phyloP scores from a whole-genome alignment of 2,888 invertebrate species.

The Harpalus rubripes region DNA sequence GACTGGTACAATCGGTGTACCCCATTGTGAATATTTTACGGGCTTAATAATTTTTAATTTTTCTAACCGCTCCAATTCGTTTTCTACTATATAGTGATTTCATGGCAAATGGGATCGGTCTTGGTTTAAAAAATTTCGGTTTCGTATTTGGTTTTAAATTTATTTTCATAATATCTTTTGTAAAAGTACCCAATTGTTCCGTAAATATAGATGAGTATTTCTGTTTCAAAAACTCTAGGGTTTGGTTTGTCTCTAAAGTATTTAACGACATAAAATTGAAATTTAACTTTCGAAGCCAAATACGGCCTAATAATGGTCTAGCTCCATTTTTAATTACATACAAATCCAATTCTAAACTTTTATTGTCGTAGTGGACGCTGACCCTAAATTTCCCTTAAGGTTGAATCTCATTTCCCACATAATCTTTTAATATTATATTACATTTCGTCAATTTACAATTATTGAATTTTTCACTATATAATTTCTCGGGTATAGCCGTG shows the following conservation, averaged over 20 bases:
- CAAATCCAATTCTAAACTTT: not conserved
- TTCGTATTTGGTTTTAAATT: constrained; percentile 13
- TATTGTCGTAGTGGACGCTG: not conserved
- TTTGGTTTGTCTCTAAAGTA: not conserved
- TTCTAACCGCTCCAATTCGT: constrained; percentile 68
- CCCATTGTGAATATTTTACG: constrained; percentile 32
- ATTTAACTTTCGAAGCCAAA: not conserved
- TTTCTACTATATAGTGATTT: constrained; percentile 70
- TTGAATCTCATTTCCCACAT: constrained; percentile 24
- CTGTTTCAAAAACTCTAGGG: not conserved
- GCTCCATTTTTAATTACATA: constrained; percentile 27
- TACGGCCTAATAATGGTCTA: constrained; percentile 6
- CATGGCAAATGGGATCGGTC: constrained; percentile 70
- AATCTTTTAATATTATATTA: constrained; percentile 46
- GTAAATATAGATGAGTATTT: constrained; percentile 8
- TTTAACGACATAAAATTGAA: constrained; percentile 1
- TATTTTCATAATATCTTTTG: not conserved
- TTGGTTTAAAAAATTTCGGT: constrained; percentile 68
- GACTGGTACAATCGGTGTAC: constrained; percentile 10
- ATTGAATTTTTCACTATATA: constrained; percentile 17
- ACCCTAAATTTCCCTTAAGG: constrained; percentile 23
- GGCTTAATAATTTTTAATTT: not conserved
- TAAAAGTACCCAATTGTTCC: constrained; percentile 25
- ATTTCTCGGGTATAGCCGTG: constrained; percentile 9
- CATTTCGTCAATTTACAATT: constrained; percentile 6